Evolutionary conservation across 2,888 invertebrate genomes (phyloP), one percentile per base, ranked within the genome.

Genomic region (Polydesmus complanatus): DNA sequence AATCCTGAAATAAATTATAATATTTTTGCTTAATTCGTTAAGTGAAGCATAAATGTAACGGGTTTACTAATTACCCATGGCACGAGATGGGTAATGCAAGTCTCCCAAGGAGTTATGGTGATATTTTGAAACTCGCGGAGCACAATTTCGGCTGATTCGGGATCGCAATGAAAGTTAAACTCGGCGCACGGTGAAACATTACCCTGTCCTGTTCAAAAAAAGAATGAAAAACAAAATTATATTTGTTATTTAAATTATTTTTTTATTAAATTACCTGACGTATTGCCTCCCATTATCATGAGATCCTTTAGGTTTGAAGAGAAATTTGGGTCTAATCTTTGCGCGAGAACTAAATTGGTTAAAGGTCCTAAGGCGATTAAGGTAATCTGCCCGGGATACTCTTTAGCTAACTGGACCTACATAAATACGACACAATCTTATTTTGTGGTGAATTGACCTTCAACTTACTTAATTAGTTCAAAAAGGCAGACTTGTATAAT

Each of bases 151-250:
- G 84, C 87, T 1, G 87, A 84, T 73, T 89, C 88, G 0, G 88
- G 86, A 73, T 89, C 88, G 23, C 74, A 74, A 66, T 78, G 79
- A 70, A 88, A 88, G 73, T 89, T 89, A 69, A 84, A 89, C 72
- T 89, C 88, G 0, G 84, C 85, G 49, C 80, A 73, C 1, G 78
- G 70, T 1, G 80, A 79, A 23, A 74, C 72, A 69, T 84, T 84
- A 21, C 83, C 84, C 25, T 77, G 69, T n/a, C 77, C 80, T 79
- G 60, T 8, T 37, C 37, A 37, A 14, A 8, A 37, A 37, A 14
- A 8, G 14, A 37, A 37, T 37, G 37, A n/a, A n/a, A n/a, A n/a
- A n/a, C n/a, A n/a, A n/a, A n/a, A n/a, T n/a, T n/a, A n/a, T n/a
- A n/a, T n/a, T n/a, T n/a, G n/a, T n/a, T n/a, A n/a, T n/a, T n/a